These are phyloP conservation scores for Noctua fimbriata DNA, from an alignment of 2,888 invertebrate genomes.

Conservation along the genomic window DNA sequence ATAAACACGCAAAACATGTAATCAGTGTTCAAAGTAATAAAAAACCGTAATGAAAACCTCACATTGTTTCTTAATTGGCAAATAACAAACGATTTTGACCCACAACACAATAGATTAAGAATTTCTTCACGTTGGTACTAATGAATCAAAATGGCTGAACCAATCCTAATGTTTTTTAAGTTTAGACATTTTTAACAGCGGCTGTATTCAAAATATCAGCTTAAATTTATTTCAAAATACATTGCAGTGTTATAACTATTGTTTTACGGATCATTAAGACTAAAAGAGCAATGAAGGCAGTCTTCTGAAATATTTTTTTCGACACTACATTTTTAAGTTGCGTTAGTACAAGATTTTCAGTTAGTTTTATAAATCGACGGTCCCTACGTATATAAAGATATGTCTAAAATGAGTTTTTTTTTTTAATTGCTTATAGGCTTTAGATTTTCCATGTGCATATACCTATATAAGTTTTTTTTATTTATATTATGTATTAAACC, in stretches of 20 bases:
- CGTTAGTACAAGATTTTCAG: constrained; percentile 19
- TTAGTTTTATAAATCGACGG: constrained; percentile 5
- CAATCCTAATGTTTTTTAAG: constrained; percentile 17
- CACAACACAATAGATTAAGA: constrained; percentile 31
- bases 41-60: constrained; percentile 24
- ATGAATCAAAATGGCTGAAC: constrained; percentile 44
- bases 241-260: not conserved
- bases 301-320: constrained; percentile 5
- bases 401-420: too few species aligned
- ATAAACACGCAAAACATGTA: constrained; percentile 14
- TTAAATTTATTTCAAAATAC: constrained; percentile 8
- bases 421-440: too few species aligned
- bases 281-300: constrained; percentile 6
- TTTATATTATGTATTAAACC: too few species aligned
- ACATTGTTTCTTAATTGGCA: constrained; percentile 34
- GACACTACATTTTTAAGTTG: not conserved
- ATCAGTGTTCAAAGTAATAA: constrained; percentile 26
- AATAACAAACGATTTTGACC: constrained; percentile 19
- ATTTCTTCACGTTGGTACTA: constrained; percentile 35
- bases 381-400: too few species aligned
- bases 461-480: too few species aligned
- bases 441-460: too few species aligned
- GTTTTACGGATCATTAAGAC: constrained; percentile 8
- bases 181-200: constrained; percentile 14
- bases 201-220: constrained; percentile 16